Evolutionary conservation across 2,888 invertebrate genomes (phyloP).

Genomic region (Pachycephus smyrnensis): DNA sequence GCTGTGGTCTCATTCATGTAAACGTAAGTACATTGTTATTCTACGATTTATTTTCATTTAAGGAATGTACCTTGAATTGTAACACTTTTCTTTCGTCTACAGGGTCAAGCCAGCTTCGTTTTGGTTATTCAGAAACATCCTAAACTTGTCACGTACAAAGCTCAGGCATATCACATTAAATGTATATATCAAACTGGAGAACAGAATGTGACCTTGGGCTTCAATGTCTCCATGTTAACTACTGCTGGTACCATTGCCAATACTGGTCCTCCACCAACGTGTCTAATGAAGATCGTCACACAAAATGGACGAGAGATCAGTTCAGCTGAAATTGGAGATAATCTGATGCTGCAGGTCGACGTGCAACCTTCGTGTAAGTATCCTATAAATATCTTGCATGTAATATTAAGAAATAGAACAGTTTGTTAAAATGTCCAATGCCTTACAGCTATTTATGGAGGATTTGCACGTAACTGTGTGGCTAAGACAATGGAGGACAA

Average conservation of each 20-base stretch:
- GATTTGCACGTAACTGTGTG: constrained; percentile 92
- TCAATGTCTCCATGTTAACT: constrained; percentile 95
- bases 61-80: constrained; percentile 1
- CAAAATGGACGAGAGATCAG: constrained; percentile 88
- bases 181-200: constrained; percentile 96
- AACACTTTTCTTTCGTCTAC: constrained; percentile 35
- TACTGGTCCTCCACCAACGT: constrained; percentile 93
- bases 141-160: constrained; percentile 92
- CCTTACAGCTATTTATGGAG: constrained; percentile 86
- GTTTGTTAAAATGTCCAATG: neutral
- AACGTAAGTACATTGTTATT: constrained; percentile 74
- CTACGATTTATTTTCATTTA: neutral
- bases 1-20: constrained; percentile 90
- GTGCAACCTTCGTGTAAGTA: constrained; percentile 77
- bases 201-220: constrained; percentile 91
- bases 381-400: constrained; percentile 68
- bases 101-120: constrained; percentile 93
- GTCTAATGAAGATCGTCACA: constrained; percentile 91
- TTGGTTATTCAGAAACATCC: constrained; percentile 97
- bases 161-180: constrained; percentile 96
- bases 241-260: constrained; percentile 96
- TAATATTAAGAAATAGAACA: constrained; percentile 51
- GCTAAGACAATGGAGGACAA: constrained; percentile 92
- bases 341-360: constrained; percentile 86
- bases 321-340: constrained; percentile 93